Conservation (phyloP, 2,113 vertebrate genomes). For the Muntiacus muntjak region DNA sequence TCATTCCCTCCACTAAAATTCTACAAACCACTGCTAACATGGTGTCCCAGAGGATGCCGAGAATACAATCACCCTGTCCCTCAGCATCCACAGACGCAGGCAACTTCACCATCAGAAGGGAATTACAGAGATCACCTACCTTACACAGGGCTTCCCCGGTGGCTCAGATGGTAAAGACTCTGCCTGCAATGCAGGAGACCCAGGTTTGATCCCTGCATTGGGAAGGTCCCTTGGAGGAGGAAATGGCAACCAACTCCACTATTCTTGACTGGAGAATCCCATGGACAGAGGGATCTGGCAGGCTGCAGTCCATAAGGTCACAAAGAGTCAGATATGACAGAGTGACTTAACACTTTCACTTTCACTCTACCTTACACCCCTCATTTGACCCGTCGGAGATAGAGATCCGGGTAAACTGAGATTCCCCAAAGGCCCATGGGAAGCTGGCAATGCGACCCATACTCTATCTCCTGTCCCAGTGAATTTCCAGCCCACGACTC, state of each 20-base stretch:
- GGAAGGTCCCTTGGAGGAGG: background rate
- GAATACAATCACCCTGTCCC: background rate
- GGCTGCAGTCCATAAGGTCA: background rate
- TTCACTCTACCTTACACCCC: background rate
- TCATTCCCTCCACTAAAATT: background rate
- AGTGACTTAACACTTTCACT: background rate
- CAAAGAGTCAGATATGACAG: fast-evolving
- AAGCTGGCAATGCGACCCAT: background rate
- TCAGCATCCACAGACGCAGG: background rate
- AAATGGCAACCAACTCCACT: background rate
- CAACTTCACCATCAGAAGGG: background rate
- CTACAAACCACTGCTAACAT: constrained; percentile 2
- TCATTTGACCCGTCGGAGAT: background rate
- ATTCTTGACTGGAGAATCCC: background rate
- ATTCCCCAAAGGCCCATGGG: background rate
- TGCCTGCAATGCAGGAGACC: background rate
- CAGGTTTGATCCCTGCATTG: background rate
- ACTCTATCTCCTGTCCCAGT: background rate
- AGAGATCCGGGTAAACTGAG: background rate
- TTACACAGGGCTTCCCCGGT: background rate
- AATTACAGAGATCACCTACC: fast-evolving
- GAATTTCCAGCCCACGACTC: background rate
- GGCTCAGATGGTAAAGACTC: background rate
- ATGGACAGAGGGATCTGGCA: background rate
- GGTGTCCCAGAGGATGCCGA: background rate